Conservation (phyloP, 2,888 invertebrate genomes). For the Pheosia gnoma region DNA sequence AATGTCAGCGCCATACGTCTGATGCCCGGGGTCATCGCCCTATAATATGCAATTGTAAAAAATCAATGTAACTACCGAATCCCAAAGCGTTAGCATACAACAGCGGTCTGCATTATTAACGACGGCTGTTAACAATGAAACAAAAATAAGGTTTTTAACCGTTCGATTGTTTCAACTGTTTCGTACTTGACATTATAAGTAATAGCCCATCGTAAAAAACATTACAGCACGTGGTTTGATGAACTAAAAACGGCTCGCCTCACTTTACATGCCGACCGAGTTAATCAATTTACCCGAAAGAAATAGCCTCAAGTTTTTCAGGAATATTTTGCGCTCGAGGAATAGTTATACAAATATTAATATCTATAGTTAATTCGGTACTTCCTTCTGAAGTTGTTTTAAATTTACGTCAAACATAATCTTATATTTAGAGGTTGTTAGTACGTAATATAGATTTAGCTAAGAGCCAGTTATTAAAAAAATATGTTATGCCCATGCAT, state of each 20-base stretch:
- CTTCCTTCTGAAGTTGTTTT: no score
- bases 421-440: no score
- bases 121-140: conserved; percentile 50
- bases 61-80: conserved; percentile 46
- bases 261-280: conserved; percentile 13
- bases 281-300: not conserved
- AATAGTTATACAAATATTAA: no score
- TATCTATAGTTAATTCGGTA: no score
- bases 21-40: conserved; percentile 29
- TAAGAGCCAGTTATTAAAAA: no score
- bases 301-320: no score
- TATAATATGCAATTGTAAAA: conserved; percentile 53
- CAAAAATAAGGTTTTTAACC: conserved; percentile 51
- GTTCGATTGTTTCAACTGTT: conserved; percentile 53
- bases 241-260: conserved; percentile 39
- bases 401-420: no score
- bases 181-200: conserved; percentile 50
- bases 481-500: no score
- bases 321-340: no score
- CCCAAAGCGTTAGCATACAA: conserved; percentile 42
- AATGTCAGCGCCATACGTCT: conserved; percentile 24
- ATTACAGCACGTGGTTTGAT: conserved; percentile 41
- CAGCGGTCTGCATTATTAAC: conserved; percentile 50
- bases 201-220: conserved; percentile 39
- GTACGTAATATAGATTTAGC: no score